Evolutionary conservation across 2,113 vertebrate species (phyloP).

Genomic region (Melanerpes formicivorus): DNA sequence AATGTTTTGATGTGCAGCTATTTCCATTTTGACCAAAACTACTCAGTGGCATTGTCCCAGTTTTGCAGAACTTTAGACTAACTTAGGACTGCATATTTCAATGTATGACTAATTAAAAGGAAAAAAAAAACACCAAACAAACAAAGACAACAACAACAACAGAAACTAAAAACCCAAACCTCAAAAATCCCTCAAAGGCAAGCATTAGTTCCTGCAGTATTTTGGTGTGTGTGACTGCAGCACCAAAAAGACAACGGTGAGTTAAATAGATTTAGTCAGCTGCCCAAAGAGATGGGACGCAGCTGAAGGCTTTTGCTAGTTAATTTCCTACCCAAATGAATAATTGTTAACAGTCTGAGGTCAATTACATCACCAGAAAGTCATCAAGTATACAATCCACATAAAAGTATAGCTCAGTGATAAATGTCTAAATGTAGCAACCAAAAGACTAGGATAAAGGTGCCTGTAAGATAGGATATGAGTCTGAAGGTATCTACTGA

Average conservation of each 20-base stretch:
- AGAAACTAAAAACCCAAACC: no score
- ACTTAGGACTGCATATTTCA: background rate
- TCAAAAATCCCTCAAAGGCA: background rate
- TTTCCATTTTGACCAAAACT: background rate
- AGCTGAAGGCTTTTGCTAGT: background rate
- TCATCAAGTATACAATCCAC: background rate
- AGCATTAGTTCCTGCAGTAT: accelerated
- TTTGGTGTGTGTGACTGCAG: background rate
- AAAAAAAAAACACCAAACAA: background rate
- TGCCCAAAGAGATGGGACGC: background rate
- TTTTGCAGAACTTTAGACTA: background rate
- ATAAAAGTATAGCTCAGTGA: background rate
- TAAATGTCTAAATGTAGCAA: background rate
- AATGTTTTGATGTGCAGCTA: background rate
- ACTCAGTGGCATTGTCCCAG: background rate
- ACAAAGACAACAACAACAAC: no score
- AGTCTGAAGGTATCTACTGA: background rate
- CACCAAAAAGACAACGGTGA: background rate
- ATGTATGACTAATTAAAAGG: background rate
- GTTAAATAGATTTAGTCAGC: background rate
- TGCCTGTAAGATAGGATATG: background rate
- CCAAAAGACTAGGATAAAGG: background rate
- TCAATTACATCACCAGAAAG: background rate
- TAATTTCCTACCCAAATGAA: background rate
- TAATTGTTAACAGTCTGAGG: background rate